Evolutionary conservation across 2,888 invertebrate genomes (phyloP).

Genomic region (Agriopis aurantiaria): DNA sequence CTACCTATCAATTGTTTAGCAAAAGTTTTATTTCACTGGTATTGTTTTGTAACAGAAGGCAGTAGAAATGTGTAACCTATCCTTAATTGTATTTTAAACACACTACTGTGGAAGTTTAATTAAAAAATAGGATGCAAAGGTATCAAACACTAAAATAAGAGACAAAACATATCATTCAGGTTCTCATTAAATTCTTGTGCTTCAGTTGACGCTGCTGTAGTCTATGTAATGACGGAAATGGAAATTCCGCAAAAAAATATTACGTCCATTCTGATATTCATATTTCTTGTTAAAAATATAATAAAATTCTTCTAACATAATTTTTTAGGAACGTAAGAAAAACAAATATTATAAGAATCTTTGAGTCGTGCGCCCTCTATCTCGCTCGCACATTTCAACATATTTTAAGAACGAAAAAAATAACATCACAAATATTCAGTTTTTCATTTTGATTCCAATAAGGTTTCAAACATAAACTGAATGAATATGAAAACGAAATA

Average conservation of each 20-base stretch:
- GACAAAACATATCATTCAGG: not conserved
- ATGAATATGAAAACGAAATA: too few species aligned
- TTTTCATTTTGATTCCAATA: too few species aligned
- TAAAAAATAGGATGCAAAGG: not conserved
- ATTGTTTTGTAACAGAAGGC: too few species aligned
- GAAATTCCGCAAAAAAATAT: not conserved
- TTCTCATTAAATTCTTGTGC: not conserved
- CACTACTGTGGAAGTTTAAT: too few species aligned
- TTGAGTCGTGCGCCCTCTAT: not conserved
- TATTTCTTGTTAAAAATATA: not conserved
- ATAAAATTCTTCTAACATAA: not conserved
- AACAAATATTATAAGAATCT: not conserved
- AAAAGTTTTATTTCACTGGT: too few species aligned
- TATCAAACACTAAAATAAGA: not conserved
- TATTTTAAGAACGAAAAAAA: not conserved
- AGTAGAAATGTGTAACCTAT: too few species aligned
- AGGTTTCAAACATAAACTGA: not conserved
- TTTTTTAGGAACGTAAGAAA: too few species aligned
- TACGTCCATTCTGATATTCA: not conserved
- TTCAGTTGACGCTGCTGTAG: not conserved
- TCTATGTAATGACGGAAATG: not conserved
- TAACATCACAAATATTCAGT: not conserved
- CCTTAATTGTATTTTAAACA: too few species aligned
- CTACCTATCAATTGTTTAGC: too few species aligned
- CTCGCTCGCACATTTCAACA: too few species aligned